A percentile compares a stretch with the other conserved stretches of the same genome.
Evolutionary conservation across 2,888 invertebrate species (phyloP).

Genomic region (Agonopterix arenella): DNA sequence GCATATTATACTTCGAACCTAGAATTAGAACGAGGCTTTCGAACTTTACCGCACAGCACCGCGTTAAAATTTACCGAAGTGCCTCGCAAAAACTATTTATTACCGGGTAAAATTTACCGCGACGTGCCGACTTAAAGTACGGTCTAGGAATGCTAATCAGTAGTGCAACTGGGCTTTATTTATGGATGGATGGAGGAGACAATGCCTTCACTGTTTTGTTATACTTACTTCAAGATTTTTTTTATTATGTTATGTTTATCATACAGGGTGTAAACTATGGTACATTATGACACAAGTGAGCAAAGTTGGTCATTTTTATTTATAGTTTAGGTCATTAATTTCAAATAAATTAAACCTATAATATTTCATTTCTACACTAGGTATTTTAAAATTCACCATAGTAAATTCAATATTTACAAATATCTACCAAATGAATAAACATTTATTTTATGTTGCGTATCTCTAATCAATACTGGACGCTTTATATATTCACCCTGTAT

Average conservation of each 20-base stretch:
- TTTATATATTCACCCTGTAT: too few relatives aligned
- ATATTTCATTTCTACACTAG: too few relatives aligned
- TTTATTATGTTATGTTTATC: not conserved
- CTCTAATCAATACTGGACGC: too few relatives aligned
- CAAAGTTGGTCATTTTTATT: too few relatives aligned
- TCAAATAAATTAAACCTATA: too few relatives aligned
- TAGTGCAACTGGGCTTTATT: slow-evolving; percentile 1
- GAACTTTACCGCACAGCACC: not conserved
- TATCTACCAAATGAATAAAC: too few relatives aligned
- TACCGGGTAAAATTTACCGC: slow-evolving; percentile 5
- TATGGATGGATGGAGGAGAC: slow-evolving; percentile 1
- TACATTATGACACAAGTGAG: too few relatives aligned
- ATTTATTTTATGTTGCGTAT: too few relatives aligned
- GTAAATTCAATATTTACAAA: too few relatives aligned
- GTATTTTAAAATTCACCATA: too few relatives aligned
- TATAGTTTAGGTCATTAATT: too few relatives aligned
- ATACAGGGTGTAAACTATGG: not conserved
- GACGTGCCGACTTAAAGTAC: slow-evolving; percentile 9
- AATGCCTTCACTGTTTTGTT: slow-evolving; percentile 4
- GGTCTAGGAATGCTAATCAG: slow-evolving; percentile 13
- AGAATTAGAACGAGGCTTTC: not conserved
- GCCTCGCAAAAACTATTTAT: slow-evolving; percentile 4
- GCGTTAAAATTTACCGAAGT: slow-evolving; percentile 1
- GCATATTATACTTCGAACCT: too few relatives aligned
- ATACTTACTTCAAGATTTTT: not conserved